Conservation (phyloP, 2,113 vertebrate genomes). For the Mionectes macconnelli region DNA sequence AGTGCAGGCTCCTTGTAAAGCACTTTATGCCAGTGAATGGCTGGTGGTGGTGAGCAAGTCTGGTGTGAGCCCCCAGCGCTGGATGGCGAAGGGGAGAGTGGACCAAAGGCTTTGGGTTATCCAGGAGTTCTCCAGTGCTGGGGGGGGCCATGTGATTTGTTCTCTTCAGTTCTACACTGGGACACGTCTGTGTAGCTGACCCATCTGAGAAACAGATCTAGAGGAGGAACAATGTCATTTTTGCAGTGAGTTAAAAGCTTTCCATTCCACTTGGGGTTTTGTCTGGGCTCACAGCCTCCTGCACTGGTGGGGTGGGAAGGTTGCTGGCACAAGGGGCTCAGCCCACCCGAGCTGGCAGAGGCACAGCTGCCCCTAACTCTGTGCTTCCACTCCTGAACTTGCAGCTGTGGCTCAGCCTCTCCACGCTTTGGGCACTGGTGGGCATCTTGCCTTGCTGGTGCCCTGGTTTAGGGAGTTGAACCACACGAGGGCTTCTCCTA, state of each 20-base stretch:
- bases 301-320: accelerated
- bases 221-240: not conserved
- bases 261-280: not conserved
- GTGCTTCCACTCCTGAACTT: not conserved
- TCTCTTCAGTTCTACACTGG: not conserved
- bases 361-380: not conserved
- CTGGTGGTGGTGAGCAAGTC: not conserved
- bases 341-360: not conserved
- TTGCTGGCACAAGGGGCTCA: not conserved
- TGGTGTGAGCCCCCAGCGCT: not conserved
- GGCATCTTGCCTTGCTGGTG: accelerated
- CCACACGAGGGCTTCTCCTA: not conserved
- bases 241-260: not conserved
- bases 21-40: not conserved
- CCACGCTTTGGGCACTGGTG: accelerated
- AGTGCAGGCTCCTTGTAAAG: not conserved
- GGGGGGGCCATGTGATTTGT: not conserved
- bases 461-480: not conserved
- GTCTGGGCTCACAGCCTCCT: not conserved
- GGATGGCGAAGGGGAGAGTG: not conserved
- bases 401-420: not conserved
- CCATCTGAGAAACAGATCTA: not conserved
- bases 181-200: not conserved
- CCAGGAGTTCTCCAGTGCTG: not conserved
- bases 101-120: not conserved